A percentile compares a stretch with the other conserved stretches of the same genome.
phyloP scores from a whole-genome alignment of 1,140 invertebrate species.

The Hylaeus volcanicus region DNA sequence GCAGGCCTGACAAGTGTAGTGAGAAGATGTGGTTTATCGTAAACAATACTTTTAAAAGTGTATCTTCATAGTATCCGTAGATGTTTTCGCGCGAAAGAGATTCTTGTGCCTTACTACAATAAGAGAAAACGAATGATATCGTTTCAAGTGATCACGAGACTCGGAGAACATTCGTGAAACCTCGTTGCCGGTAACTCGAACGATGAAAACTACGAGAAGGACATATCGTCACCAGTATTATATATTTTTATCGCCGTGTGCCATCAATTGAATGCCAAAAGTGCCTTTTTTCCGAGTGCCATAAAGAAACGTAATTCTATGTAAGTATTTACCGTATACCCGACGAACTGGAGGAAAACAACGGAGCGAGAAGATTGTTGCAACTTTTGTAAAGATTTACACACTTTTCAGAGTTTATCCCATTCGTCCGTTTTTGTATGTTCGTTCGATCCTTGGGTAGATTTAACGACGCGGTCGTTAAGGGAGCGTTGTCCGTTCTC shows the following conservation, averaged over 20 bases:
- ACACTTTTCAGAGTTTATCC: not conserved
- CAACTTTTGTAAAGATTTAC: not conserved
- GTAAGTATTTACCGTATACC: not conserved
- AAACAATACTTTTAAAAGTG: too few species aligned
- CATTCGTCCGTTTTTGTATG: not conserved
- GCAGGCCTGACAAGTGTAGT: too few species aligned
- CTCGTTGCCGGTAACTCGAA: not conserved
- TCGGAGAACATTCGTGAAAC: not conserved
- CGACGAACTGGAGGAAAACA: conserved; percentile 4
- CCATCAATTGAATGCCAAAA: conserved; percentile 19
- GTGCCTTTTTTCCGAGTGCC: conserved; percentile 42
- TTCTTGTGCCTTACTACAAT: not conserved
- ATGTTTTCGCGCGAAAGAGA: too few species aligned
- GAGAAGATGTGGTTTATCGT: too few species aligned
- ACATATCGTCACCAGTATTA: conserved; percentile 46
- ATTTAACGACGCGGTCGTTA: conserved; percentile 7
- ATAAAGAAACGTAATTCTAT: conserved; percentile 17
- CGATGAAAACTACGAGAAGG: not conserved
- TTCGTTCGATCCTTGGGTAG: conserved; percentile 25
- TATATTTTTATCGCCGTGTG: conserved; percentile 41
- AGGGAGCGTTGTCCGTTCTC: not conserved
- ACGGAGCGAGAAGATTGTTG: not conserved
- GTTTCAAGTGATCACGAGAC: not conserved
- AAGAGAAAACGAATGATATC: not conserved
- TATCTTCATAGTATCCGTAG: too few species aligned